Base-by-base conservation (phyloP, 2,113 vertebrate species). In the Scomber japonicus region DNA sequence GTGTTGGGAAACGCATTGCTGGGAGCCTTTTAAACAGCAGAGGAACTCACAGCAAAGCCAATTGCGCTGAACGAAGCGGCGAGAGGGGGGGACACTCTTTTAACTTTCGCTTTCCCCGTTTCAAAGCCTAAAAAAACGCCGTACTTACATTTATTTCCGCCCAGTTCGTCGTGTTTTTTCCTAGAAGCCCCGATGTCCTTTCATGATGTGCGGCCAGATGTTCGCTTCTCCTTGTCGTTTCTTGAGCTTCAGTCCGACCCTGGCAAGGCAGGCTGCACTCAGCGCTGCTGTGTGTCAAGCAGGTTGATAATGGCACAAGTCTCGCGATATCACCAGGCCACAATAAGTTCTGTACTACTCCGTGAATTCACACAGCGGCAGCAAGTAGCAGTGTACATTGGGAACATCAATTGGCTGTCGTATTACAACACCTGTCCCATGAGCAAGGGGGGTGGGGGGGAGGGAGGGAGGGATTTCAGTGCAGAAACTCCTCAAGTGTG, bases 221-320 rank as follows among this genome's bases (percentile, higher is more conserved):
- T 96, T 94, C 82, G 88, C 86, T 88, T 93, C 91, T 94, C 87
- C 90, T 91, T 74, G 91, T 89, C 91, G 91, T 84, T 93, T 92
- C 88, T 94, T 91, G 81, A 84, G 93, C 89, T 93, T 82, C 92
- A 71, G 89, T 93, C 93, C 94, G 94, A 93, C 93, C 91, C 94
- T 93, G 94, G 94, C 81, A 80, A 88, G 84, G 85, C 89, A 89
- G 91, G 93, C 93, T 90, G 94, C 95, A 87, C 92, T 94, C 93
- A 86, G 90, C 82, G 91, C 88, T 89, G 88, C 88, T 93, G 93
- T 94, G 89, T 95, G 94, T 92, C 93, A 92, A 93, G 95, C 96
- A 96, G 96, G 96, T 97, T 96, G 95, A 94, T 95, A 90, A 92
- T 92, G 94, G 91, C 91, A 51, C 92, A 94, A 95, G 90, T 97